Evolutionary conservation across 2,113 vertebrate species (phyloP).

Genomic region (Diphyllodes magnificus): DNA sequence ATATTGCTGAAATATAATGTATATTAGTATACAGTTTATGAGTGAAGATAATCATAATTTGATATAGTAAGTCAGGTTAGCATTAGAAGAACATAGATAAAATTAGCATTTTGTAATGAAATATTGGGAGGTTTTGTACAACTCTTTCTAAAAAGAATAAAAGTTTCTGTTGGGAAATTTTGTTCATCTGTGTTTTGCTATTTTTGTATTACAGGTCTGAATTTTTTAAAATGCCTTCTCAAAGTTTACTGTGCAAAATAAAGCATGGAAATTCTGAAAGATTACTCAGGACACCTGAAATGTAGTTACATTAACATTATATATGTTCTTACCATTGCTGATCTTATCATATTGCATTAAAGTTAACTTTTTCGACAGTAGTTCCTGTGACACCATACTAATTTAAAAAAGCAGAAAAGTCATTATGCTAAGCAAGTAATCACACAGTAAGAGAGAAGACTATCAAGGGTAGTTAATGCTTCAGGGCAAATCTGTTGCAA

Average conservation of each 20-base stretch:
- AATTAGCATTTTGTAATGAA: not conserved
- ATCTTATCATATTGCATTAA: not conserved
- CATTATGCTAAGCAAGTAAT: slow-evolving; percentile 41
- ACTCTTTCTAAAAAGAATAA: not conserved
- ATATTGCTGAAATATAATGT: not conserved
- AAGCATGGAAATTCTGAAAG: not conserved
- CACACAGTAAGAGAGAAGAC: slow-evolving; percentile 23
- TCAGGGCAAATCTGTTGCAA: slow-evolving; percentile 43
- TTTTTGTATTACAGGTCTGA: not conserved
- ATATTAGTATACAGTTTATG: not conserved
- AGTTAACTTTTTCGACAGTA: not conserved
- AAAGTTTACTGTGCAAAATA: not conserved
- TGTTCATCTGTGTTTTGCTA: not conserved
- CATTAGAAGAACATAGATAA: not conserved
- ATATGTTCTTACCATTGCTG: not conserved
- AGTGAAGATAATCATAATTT: not conserved
- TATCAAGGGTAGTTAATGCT: slow-evolving; percentile 40
- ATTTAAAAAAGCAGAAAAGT: slow-evolving; percentile 9
- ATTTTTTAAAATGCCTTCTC: not conserved
- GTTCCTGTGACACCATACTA: not conserved
- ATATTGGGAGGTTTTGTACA: rapidly evolving
- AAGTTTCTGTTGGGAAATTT: not conserved
- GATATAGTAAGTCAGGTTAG: not conserved
- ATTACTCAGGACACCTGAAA: not conserved
- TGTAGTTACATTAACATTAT: not conserved